Base-by-base conservation (phyloP, 2,113 vertebrate genomes). In the Silurus glanis region DNA sequence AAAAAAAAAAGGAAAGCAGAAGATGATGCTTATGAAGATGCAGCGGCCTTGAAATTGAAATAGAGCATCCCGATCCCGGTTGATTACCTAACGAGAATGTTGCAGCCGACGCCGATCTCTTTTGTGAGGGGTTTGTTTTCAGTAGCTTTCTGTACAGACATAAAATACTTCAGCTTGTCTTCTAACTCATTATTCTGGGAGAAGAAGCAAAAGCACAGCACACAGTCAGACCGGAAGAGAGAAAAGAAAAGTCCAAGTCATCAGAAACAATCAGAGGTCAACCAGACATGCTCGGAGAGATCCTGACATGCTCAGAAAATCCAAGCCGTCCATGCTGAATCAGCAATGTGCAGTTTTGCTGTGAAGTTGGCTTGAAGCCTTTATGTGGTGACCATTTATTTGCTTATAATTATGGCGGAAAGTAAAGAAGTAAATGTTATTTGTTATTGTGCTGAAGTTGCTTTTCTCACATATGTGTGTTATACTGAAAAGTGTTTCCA, bases 121-220 rank as follows among this genome's bases (percentile, higher is more conserved):
- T 93, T 97, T 80, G 96, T 98, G 93, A 97, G 94, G 84, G 91
- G 85, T 89, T 82, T 89, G 47, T 86, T 91, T 69, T 58, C 85
- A 4, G 90, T 85, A 16, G 58, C 91, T 90, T 89, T 95, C 94
- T 97, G 93, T 94, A 90, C 90, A 96, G 96, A 90, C 94, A 95
- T 95, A 95, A 97, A 96, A 93, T 97, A 98, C 93, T 97, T 97
- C 94, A 98, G 90, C 91, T 97, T 97, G 94, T 97, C 97, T 94
- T 99, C 97, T 91, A 99, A 95, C 92, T 99, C 97, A 94, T 97
- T 99, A 94, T 99, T 99, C 98, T 99, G 91, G 91, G 92, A 93
- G 93, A 91, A 91, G 90, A 86, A 92, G 94, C 92, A 94, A 59
- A 37, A 94, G 89, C 91, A 94, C 91, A 94, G 91, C 92, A 92